Percentiles rank a stretch among this genome's conserved stretches.
phyloP scores from a whole-genome alignment of 2,797 vertebrate species.

The Neopelma chrysocephalum region DNA sequence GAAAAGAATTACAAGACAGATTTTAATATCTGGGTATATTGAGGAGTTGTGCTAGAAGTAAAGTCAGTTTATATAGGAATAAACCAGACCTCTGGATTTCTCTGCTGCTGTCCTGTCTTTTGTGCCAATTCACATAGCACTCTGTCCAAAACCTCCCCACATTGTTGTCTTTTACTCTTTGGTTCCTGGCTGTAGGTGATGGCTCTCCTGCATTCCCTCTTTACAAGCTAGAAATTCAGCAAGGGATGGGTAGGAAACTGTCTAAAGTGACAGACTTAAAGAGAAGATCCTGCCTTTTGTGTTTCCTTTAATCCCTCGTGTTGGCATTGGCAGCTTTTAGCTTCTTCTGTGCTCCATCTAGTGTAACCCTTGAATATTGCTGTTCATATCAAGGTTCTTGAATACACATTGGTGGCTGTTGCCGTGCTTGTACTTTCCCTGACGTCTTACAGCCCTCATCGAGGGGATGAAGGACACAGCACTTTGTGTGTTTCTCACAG shows the following conservation, averaged over 20 bases:
- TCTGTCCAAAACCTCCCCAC: neutral
- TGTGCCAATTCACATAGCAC: neutral
- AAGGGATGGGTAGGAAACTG: neutral
- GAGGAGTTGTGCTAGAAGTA: neutral
- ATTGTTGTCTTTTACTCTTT: neutral
- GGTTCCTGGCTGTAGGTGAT: neutral
- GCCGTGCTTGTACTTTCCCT: neutral
- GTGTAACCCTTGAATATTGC: neutral
- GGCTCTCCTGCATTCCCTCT: neutral
- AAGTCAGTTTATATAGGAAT: neutral
- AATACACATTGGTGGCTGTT: neutral
- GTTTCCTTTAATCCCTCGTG: neutral
- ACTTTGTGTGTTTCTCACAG: neutral
- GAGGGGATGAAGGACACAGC: neutral
- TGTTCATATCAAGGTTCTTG: neutral
- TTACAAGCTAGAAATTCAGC: conserved; percentile 7
- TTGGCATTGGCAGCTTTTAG: neutral
- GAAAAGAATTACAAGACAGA: neutral
- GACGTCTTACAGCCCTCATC: neutral
- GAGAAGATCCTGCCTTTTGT: neutral
- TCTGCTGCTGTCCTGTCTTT: neutral
- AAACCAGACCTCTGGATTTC: neutral
- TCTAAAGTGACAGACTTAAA: neutral
- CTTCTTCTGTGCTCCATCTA: neutral
- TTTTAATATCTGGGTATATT: neutral